Conservation (phyloP, 1,140 invertebrate species). For the Penaeus japonicus region DNA sequence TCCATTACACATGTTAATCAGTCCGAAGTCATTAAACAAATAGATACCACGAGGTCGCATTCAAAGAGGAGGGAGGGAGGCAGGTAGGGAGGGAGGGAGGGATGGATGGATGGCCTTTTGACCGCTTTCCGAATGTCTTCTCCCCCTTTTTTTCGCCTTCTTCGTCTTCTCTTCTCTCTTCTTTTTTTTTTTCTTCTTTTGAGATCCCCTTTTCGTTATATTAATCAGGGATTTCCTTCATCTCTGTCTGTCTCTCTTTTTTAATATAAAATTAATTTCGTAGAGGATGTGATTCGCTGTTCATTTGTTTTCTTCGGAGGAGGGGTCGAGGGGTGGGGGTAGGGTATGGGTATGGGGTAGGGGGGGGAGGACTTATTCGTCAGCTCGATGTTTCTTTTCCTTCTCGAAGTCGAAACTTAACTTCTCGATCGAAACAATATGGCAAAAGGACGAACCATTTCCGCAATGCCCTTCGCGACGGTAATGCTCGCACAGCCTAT, state of each 20-base stretch:
- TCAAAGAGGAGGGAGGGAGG: neutral
- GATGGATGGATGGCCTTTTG: neutral
- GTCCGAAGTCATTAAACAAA: conserved; percentile 17
- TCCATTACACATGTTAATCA: conserved; percentile 31
- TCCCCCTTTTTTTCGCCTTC: neutral
- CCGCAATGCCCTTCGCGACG: neutral
- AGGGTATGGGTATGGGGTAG: no score
- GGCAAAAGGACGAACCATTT: neutral
- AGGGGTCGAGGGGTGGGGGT: no score
- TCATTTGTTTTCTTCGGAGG: no score
- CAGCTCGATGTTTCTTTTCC: no score
- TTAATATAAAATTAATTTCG: no score
- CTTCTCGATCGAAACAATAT: neutral
- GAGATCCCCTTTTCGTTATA: neutral
- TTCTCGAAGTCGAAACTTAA: no score
- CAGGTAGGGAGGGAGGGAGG: no score
- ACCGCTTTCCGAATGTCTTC: neutral
- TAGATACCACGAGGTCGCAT: neutral
- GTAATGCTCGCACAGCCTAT: conserved; percentile 9
- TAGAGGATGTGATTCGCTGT: no score
- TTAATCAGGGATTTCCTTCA: no score
- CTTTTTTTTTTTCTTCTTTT: neutral
- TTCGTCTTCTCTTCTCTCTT: neutral
- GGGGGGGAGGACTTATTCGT: no score
- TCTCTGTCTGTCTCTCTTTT: neutral